These are phyloP conservation scores for Burhinus bistriatus DNA, from an alignment of 2,113 vertebrate species.

Conservation along the genomic window DNA sequence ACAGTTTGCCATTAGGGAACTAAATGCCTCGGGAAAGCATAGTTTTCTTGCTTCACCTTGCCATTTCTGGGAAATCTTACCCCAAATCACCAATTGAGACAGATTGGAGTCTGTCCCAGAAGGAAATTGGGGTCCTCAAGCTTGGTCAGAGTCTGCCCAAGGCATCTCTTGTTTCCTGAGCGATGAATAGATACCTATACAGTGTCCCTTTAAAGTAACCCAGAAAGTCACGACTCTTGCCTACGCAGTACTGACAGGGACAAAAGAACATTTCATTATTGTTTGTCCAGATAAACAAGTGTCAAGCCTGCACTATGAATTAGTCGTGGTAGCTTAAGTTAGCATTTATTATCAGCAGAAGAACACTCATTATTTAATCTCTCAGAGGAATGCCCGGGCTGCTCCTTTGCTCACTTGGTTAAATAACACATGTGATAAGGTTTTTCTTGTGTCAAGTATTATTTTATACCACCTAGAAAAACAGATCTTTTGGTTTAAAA, in stretches of 20 bases:
- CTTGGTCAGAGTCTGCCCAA: background rate
- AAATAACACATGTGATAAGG: background rate
- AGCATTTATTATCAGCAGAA: slow-evolving; percentile 25
- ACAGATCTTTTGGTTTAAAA: background rate
- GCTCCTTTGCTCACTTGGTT: background rate
- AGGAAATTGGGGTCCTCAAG: background rate
- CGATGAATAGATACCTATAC: background rate
- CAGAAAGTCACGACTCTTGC: slow-evolving; percentile 4
- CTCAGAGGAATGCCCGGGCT: background rate
- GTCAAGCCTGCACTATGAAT: slow-evolving; percentile 31
- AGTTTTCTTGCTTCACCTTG: background rate
- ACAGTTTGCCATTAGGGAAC: background rate
- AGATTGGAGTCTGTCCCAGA: background rate
- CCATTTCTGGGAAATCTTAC: background rate
- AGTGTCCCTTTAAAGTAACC: slow-evolving; percentile 44
- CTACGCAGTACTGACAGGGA: background rate
- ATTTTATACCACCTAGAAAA: background rate
- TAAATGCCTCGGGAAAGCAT: background rate
- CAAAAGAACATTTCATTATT: slow-evolving; percentile 62
- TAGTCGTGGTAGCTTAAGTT: slow-evolving; percentile 23
- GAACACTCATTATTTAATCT: background rate
- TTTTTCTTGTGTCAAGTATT: background rate
- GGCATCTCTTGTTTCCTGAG: background rate
- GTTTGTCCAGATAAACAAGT: slow-evolving; percentile 63
- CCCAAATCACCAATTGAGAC: background rate